A percentile compares a stretch with the other conserved stretches of the same genome.
These are phyloP conservation scores for Muricea muricata DNA, from an alignment of 92 coral and sea anemone genomes.

Conservation along the genomic window DNA sequence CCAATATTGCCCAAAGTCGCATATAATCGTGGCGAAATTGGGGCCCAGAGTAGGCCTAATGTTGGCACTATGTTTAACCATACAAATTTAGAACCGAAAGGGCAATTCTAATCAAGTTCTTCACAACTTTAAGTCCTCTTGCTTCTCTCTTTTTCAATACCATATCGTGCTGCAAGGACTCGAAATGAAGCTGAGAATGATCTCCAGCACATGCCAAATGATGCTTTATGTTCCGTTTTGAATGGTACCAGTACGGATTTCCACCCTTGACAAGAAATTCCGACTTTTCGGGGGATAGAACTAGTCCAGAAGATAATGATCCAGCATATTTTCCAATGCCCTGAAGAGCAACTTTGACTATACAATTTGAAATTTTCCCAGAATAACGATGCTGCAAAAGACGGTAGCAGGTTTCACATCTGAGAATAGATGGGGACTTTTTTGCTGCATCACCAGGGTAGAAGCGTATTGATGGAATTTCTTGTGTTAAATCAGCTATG, in stretches of 20 bases:
- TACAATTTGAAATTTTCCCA: no score
- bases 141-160: not conserved
- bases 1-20: no score
- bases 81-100: not conserved
- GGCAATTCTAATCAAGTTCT: slow-evolving; percentile 11
- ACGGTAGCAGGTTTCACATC: slow-evolving; percentile 12
- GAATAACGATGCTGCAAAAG: no score
- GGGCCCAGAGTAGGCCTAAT: no score
- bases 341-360: not conserved
- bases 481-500: not conserved
- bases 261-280: not conserved
- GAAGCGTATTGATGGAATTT: not conserved
- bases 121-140: not conserved
- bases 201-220: slow-evolving; percentile 1
- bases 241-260: slow-evolving; percentile 8
- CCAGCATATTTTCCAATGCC: slow-evolving; percentile 23
- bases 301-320: not conserved
- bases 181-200: slow-evolving; percentile 13
- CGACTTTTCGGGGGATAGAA: not conserved
- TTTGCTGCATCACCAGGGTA: not conserved
- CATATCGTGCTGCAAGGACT: not conserved
- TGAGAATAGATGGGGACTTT: not conserved
- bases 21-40: no score
- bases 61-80: no score
- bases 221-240: not conserved